Percentiles rank a stretch among this genome's conserved stretches.
Evolutionary conservation across 2,888 invertebrate genomes (phyloP).

Genomic region (Monochamus alternatus): DNA sequence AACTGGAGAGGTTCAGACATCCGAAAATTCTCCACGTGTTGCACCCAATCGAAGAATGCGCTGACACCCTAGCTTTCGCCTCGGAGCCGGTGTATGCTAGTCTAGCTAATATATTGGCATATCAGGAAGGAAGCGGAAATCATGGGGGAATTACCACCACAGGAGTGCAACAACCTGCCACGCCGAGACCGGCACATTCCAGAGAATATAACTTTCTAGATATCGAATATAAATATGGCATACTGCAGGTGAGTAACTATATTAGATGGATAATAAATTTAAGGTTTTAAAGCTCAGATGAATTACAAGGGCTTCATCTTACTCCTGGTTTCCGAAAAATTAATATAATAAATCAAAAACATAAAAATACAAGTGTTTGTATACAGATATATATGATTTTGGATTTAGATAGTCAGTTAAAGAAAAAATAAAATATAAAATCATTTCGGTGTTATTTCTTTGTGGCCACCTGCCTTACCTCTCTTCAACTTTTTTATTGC

Average conservation of each 20-base stretch:
- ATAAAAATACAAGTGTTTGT: too few species aligned
- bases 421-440: too few species aligned
- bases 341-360: too few species aligned
- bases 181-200: constrained; percentile 76
- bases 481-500: too few species aligned
- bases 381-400: too few species aligned
- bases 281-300: too few species aligned
- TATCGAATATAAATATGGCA: constrained; percentile 93
- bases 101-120: constrained; percentile 90
- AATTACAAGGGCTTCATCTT: too few species aligned
- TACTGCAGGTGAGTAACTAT: constrained; percentile 83
- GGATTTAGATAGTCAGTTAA: too few species aligned
- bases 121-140: constrained; percentile 78
- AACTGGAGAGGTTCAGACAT: constrained; percentile 88
- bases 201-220: constrained; percentile 92
- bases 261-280: neutral
- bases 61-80: constrained; percentile 94
- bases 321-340: too few species aligned
- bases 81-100: constrained; percentile 92
- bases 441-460: too few species aligned
- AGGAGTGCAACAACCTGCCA: constrained; percentile 67
- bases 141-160: constrained; percentile 70
- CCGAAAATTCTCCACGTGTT: constrained; percentile 84
- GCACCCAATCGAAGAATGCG: constrained; percentile 86
- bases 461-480: too few species aligned